Percentiles rank a stretch among this genome's conserved stretches.
Conservation (phyloP, 2,888 invertebrate genomes). For the Labia minor region DNA sequence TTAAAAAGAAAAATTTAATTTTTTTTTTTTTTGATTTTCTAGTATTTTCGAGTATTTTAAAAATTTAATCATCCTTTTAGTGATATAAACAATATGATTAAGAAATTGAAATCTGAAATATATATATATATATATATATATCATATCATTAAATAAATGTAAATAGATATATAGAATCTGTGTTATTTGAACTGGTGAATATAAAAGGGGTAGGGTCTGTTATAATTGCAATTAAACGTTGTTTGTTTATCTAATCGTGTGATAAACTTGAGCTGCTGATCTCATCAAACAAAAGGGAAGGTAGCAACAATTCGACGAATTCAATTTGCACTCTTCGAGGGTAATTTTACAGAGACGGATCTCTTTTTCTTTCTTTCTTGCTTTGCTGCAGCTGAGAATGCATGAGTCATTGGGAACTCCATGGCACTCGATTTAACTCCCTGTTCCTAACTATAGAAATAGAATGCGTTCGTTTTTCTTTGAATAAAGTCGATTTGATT, state of each 20-base stretch:
- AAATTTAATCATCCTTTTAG: too few relatives aligned
- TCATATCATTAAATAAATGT: too few relatives aligned
- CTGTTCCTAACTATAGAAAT: neutral
- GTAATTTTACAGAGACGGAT: constrained; percentile 7
- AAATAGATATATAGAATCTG: too few relatives aligned
- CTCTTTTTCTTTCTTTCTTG: neutral
- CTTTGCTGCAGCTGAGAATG: neutral
- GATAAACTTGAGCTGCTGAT: neutral
- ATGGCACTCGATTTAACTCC: neutral
- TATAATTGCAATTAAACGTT: neutral
- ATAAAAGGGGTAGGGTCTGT: too few relatives aligned
- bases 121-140: too few relatives aligned
- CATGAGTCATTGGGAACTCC: neutral
- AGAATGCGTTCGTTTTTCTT: neutral
- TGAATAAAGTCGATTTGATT: neutral
- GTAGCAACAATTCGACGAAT: neutral
- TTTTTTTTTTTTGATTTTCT: too few relatives aligned
- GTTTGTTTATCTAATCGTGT: neutral
- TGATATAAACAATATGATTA: too few relatives aligned
- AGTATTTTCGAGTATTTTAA: too few relatives aligned
- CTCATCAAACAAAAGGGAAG: neutral
- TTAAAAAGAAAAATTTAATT: too few relatives aligned
- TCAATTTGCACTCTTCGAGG: neutral
- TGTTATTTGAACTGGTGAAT: too few relatives aligned
- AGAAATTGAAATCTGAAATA: too few relatives aligned